Conservation (phyloP, 2,797 vertebrate genomes). For the Chaenodraco wilsoni region DNA sequence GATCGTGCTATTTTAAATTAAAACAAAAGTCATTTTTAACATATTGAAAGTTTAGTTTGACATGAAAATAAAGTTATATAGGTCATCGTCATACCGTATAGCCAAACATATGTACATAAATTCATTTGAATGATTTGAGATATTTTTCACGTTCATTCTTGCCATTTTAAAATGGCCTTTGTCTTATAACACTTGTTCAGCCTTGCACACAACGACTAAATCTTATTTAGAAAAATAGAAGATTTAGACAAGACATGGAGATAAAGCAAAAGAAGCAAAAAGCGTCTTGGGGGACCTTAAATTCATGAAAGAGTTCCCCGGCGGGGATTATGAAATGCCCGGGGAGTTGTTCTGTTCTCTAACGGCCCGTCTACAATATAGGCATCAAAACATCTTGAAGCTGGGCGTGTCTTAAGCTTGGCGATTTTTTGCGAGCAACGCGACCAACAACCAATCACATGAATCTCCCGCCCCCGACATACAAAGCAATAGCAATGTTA, state of each 20-base stretch:
- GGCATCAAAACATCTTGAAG: too few relatives aligned
- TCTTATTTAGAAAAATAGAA: slow-evolving; percentile 22
- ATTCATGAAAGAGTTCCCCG: slow-evolving; percentile 39
- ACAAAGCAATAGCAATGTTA: too few relatives aligned
- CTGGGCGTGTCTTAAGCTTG: too few relatives aligned
- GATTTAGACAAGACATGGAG: slow-evolving; percentile 6
- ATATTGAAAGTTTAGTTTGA: too few relatives aligned
- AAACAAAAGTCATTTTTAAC: too few relatives aligned
- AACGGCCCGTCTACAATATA: neutral
- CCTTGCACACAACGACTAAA: slow-evolving; percentile 6
- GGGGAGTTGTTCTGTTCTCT: slow-evolving; percentile 42
- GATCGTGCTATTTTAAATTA: too few relatives aligned
- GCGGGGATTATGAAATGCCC: slow-evolving; percentile 13
- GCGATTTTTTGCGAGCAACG: too few relatives aligned
- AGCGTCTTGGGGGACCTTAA: slow-evolving; percentile 47
- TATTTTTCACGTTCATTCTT: neutral
- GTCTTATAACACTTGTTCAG: slow-evolving; percentile 21
- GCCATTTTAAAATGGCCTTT: neutral
- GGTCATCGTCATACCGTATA: neutral
- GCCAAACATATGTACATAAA: neutral
- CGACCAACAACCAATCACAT: too few relatives aligned
- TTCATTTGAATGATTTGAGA: neutral
- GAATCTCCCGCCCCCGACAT: too few relatives aligned
- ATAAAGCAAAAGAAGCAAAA: slow-evolving; percentile 20
- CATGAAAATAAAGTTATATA: too few relatives aligned